Base-by-base conservation (phyloP, 1,140 invertebrate genomes). In the Helicoverpa armigera region DNA sequence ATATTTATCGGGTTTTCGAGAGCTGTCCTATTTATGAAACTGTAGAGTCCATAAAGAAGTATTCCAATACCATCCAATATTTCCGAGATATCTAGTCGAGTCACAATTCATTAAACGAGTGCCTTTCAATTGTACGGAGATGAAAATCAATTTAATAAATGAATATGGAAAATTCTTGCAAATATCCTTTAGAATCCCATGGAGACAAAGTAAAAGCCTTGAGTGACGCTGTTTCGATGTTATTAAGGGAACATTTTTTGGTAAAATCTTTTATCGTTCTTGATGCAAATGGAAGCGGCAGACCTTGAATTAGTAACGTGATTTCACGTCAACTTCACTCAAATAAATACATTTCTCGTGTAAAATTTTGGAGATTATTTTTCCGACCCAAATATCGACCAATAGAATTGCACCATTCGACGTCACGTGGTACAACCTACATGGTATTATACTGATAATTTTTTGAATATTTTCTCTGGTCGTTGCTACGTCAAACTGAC, bases 1-100 rank as follows among this genome's bases (percentile, higher is more conserved):
- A 51, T 76, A 50, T 65, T 16, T 76, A 76, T 69, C n/a, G 53
- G 53, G 69, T 69, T 78, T 50, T 56, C 63, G 29, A 16, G 31
- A 16, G 61, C 2, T 35, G 29, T 50, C 16, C 43, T 43, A 18
- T 14, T 35, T 72, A 69, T 29, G 51, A 11, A 31, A 14, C 23
- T 56, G 7, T 56, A 51, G 29, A 29, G 29, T 35, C 12, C 35
- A 65, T 43, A 65, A 65, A 65, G 18, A 48, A 48, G 13, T 48
- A 9, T 65, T 11, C 63, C 5, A 48, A n/a, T 43, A n/a, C 51
- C 51, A n/a, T 23, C 2, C 9, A 54, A 70, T 29, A 31, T 70
- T 70, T 53, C n/a, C 12, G 35, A 18, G 31, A 56, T 10, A 54
- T 53, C 13, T 72, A 73, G 70, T 58, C 29, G 14, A 2, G 35